These are phyloP conservation scores for Alentia gelatinosa DNA, from an alignment of 2,888 invertebrate species.

Conservation along the genomic window DNA sequence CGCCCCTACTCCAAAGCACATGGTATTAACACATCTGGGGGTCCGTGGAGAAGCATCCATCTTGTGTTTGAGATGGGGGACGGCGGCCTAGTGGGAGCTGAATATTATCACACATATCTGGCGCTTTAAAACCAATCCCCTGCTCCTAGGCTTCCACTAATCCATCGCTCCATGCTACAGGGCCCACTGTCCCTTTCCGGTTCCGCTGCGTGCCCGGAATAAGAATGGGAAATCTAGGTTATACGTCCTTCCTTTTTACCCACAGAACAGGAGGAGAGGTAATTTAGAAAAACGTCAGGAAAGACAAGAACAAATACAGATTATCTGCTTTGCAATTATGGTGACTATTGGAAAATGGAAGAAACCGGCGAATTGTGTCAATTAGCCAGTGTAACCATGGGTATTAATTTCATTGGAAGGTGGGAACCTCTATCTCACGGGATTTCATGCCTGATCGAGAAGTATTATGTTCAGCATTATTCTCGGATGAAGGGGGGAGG, in stretches of 20 bases:
- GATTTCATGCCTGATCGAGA: too few species aligned
- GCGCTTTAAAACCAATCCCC: neutral
- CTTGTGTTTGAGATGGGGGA: neutral
- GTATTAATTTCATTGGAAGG: too few species aligned
- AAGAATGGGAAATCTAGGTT: conserved; percentile 4
- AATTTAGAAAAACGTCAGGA: neutral
- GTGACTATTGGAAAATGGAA: neutral
- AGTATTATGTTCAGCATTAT: too few species aligned
- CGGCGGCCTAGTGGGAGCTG: neutral
- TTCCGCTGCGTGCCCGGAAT: neutral
- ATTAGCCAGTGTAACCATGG: too few species aligned
- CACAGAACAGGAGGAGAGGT: neutral
- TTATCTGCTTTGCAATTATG: neutral
- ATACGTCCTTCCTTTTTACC: neutral
- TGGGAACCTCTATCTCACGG: too few species aligned
- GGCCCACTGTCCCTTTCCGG: neutral
- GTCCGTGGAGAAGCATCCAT: neutral
- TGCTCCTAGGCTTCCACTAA: neutral
- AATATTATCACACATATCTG: conserved; percentile 16
- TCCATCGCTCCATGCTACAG: neutral
- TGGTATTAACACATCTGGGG: neutral
- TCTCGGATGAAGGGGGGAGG: too few species aligned
- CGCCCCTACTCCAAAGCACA: neutral
- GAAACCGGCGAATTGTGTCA: too few species aligned
- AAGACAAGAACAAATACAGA: neutral